Evolutionary conservation across 1,140 invertebrate genomes (phyloP).

Genomic region (Panagrolaimus sp.): DNA sequence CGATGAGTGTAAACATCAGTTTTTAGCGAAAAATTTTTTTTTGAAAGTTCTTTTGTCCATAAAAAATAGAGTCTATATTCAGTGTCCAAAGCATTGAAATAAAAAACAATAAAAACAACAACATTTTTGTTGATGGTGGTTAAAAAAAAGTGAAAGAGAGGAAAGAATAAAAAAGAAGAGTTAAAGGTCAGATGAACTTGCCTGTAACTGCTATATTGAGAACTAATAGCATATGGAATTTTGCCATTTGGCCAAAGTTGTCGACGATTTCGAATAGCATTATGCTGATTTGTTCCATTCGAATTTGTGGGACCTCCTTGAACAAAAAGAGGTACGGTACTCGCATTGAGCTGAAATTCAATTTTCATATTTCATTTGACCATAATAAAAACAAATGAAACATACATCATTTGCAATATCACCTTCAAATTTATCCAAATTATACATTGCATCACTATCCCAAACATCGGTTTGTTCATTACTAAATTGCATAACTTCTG

Average conservation of each 20-base stretch:
- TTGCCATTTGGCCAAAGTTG: conserved; percentile 54
- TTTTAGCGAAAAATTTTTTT: no score
- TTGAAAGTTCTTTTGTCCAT: no score
- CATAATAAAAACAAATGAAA: conserved; percentile 1
- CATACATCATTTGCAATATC: conserved; percentile 59
- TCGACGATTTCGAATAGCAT: conserved; percentile 54
- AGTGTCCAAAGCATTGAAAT: no score
- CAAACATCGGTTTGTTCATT: conserved; percentile 33
- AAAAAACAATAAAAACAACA: no score
- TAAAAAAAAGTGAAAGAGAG: no score
- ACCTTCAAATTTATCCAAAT: conserved; percentile 53
- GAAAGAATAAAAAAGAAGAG: neutral
- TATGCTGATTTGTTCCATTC: conserved; percentile 37
- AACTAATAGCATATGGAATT: conserved; percentile 58
- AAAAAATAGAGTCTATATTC: no score
- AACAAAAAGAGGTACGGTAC: conserved; percentile 51
- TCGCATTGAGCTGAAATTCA: conserved; percentile 47
- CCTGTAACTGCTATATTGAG: conserved; percentile 59
- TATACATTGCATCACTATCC: conserved; percentile 59
- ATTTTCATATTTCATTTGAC: neutral
- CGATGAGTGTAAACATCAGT: no score
- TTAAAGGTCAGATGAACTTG: conserved; percentile 15
- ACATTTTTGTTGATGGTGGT: no score
- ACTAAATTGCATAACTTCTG: conserved; percentile 24
- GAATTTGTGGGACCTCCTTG: conserved; percentile 40